phyloP scores from a whole-genome alignment of 2,888 invertebrate species.

The Oasisia sp. region DNA sequence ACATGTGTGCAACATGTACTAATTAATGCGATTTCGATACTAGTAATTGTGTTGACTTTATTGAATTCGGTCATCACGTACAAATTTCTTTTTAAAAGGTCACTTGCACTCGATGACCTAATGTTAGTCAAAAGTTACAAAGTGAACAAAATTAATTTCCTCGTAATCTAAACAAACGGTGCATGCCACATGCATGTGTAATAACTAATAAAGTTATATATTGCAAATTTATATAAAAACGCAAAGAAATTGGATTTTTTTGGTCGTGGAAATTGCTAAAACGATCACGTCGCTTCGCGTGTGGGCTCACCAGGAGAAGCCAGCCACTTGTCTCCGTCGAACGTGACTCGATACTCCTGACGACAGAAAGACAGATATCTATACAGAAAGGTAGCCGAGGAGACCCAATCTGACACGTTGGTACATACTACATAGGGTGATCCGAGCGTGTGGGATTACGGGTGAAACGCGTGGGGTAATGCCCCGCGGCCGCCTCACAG shows the following conservation, averaged over 20 bases:
- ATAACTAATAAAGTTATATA: not conserved
- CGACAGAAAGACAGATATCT: not conserved
- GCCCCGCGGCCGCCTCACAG: not conserved
- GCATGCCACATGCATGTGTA: not conserved
- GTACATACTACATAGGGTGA: not conserved
- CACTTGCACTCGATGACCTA: too few species aligned
- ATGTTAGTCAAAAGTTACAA: too few species aligned
- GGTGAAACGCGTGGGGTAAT: not conserved
- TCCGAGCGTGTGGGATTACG: not conserved
- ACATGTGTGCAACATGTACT: too few species aligned
- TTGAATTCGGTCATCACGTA: too few species aligned
- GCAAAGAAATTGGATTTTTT: not conserved
- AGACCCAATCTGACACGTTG: not conserved
- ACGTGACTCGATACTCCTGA: not conserved
- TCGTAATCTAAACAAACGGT: too few species aligned
- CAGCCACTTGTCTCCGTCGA: not conserved
- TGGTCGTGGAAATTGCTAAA: not conserved
- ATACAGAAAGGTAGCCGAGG: not conserved
- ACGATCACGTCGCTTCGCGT: not conserved
- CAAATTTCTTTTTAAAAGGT: too few species aligned
- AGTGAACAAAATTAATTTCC: too few species aligned
- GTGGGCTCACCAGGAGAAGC: not conserved
- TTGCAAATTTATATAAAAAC: not conserved
- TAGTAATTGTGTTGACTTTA: too few species aligned
- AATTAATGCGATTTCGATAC: too few species aligned